Conservation (phyloP, 2,113 vertebrate species). For the Regulus satrapa region DNA sequence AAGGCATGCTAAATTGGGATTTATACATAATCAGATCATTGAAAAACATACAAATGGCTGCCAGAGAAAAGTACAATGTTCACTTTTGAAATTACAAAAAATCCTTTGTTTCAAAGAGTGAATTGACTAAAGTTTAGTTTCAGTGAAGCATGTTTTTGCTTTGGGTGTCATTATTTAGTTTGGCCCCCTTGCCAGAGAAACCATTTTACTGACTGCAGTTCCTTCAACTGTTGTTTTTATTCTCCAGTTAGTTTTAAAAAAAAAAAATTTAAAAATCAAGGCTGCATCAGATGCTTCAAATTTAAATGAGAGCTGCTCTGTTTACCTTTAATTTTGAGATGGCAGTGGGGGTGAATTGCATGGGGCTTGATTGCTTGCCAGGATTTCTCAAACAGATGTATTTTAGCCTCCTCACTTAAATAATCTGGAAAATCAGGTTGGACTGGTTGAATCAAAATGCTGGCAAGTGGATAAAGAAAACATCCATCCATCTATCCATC, state of each 20-base stretch:
- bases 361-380: conserved; percentile 67
- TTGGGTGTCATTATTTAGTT: conserved; percentile 82
- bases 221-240: conserved; percentile 73
- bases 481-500: background rate
- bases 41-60: conserved; percentile 75
- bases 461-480: conserved; percentile 62
- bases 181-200: conserved; percentile 74
- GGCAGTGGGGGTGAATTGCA: conserved; percentile 44
- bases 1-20: conserved; percentile 72
- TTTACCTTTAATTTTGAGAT: conserved; percentile 73
- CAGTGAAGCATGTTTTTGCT: conserved; percentile 81
- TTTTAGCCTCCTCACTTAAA: conserved; percentile 69
- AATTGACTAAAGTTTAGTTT: conserved; percentile 75
- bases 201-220: conserved; percentile 66
- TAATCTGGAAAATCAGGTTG: conserved; percentile 78
- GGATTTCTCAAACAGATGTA: conserved; percentile 67
- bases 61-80: conserved; percentile 78
- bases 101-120: conserved; percentile 78
- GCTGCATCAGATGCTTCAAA: conserved; percentile 60
- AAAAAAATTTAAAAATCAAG: background rate
- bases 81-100: conserved; percentile 80
- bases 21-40: conserved; percentile 78
- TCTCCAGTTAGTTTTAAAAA: conserved; percentile 51
- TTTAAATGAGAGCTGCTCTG: conserved; percentile 69
- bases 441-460: conserved; percentile 71